Evolutionary conservation across 2,888 invertebrate species (phyloP).

Genomic region (Mimas tiliae): DNA sequence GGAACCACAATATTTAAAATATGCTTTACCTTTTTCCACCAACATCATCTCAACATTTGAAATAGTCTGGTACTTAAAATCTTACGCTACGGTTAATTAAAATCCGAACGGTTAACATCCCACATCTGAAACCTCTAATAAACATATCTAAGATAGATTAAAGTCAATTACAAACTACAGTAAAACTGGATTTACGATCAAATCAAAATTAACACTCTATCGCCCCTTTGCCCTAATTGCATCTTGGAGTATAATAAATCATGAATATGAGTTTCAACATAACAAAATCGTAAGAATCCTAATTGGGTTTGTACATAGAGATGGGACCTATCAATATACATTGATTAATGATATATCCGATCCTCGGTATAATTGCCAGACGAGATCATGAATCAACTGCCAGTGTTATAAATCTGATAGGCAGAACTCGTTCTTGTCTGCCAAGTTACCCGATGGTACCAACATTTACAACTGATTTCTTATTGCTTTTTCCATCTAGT

Average conservation of each 20-base stretch:
- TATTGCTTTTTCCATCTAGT: neutral
- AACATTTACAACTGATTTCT: slow-evolving; percentile 32
- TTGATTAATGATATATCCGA: slow-evolving; percentile 80
- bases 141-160: slow-evolving; percentile 60
- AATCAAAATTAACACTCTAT: slow-evolving; percentile 75
- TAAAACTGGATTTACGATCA: slow-evolving; percentile 72
- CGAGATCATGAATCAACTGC: slow-evolving; percentile 79
- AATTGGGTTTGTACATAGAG: slow-evolving; percentile 80
- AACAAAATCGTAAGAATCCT: slow-evolving; percentile 75
- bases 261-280: slow-evolving; percentile 58
- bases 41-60: neutral
- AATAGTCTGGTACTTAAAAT: neutral
- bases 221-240: slow-evolving; percentile 69
- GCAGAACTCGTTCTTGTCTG: slow-evolving; percentile 61
- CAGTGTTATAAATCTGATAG: slow-evolving; percentile 79
- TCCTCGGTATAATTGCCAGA: slow-evolving; percentile 78
- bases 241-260: slow-evolving; percentile 70
- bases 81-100: slow-evolving; percentile 32
- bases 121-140: slow-evolving; percentile 59
- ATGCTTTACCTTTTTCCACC: too few relatives aligned
- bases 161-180: slow-evolving; percentile 65
- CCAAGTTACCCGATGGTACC: slow-evolving; percentile 43
- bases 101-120: slow-evolving; percentile 42
- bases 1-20: too few relatives aligned
- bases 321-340: slow-evolving; percentile 76